Evolutionary conservation across 2,797 vertebrate species (phyloP), one percentile per base, ranked within the genome.

Genomic region (Poecilia picta): DNA sequence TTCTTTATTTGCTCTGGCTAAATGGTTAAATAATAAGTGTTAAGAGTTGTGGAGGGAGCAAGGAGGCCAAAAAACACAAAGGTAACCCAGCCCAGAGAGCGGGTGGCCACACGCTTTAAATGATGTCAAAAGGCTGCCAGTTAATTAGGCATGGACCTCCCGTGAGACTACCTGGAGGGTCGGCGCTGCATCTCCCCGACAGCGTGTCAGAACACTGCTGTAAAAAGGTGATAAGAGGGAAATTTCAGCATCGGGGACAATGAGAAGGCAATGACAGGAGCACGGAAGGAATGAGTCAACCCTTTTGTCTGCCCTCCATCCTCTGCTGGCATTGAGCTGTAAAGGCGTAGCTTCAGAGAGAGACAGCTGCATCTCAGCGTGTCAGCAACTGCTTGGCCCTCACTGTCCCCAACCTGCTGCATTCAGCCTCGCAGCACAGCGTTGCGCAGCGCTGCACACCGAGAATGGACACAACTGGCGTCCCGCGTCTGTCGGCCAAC

Each of bases 71-170:
- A 84, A 79, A 78, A 90, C 86, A 94, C 92, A 93, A 92, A 83
- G 84, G 88, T 77, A 83, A 80, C 86, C 75, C 75, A 49, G 84
- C 53, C 83, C 59, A 46, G 78, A 73, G 84, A 87, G 89, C 80
- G 81, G 90, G 90, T 90, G 89, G 89, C 87, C 91, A 74, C 80
- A 83, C 10, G 74, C 76, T 88, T 84, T 91, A 64, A 91, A 83
- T 51, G 13, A 74, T 80, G 89, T 92, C 92, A 94, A 93, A 94
- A 89, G 90, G 87, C 90, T 86, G 88, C 77, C 78, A 72, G 87
- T 89, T 93, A 93, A 95, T 95, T 93, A 94, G 89, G 79, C 86
- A 13, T 57, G 80, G 94, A 95, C 95, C 94, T 95, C 94, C 95
- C 92, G 33, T 89, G 89, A 93, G 92, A 93, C 93, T 91, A 93